Base-by-base conservation (phyloP, 2,888 invertebrate genomes). In the Nowickia ferox region DNA sequence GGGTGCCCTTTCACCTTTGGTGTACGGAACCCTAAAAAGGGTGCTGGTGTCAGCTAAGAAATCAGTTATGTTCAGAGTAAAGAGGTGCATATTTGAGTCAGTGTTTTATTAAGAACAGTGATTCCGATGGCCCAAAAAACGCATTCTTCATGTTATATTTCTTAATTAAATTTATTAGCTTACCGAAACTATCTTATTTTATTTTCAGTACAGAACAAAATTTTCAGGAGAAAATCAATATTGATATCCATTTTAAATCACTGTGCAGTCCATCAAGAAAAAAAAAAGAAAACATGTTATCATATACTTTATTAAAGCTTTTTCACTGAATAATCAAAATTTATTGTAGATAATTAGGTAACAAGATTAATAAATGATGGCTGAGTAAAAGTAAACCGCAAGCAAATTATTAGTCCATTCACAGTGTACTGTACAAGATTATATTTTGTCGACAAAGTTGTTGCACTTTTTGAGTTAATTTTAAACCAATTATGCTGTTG, bases 331-430 rank as follows among this genome's bases (percentile, higher is more conserved):
- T 75, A 66, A 72, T 84, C 40, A 77, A 51, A 46, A 51, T 72
- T 81, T 66, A 77, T 84, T 84, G 63, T 42, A 53, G 38, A 72
- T 81, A 72, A 84, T 84, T 84, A 68, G 53, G 53, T 61, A 77
- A 65, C 13, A 68, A 74, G 74, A 68, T 68, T 77, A 59, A 19
- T 19, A 65, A 42, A 57, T 57, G 30, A 57, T 79, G 61, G 55
- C 13, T 51, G 15, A 22, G 40, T 61, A 40, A n/a, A 51, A 53
- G 1, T n/a, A 19, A 17, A 9, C 9, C n/a, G 0, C 9, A 59
- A 13, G 30, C 38, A 59, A 59, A 38, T 59, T 38, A 57, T 48
- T 15, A n/a, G 1, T 46, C 38, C 19, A 22, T 46, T 38, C 19
- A 22, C 10, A 44, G 42, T 53, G 65, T 63, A 19, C 61, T 69